phyloP scores from a whole-genome alignment of 2,797 vertebrate genomes.

The Uromys caudimaculatus region DNA sequence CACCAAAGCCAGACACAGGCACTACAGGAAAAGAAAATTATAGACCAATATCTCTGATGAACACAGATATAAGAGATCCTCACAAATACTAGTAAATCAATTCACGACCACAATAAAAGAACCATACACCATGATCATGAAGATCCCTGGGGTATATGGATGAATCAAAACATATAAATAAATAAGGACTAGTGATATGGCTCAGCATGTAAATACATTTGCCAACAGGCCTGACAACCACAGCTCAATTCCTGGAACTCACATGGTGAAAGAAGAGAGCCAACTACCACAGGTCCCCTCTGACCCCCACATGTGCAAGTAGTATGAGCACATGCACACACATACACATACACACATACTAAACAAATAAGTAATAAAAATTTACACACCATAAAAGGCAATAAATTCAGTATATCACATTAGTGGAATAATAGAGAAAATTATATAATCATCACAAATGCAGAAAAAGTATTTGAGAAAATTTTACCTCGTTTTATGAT shows the following conservation, averaged over 20 bases:
- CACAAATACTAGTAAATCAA: not conserved
- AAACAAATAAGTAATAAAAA: not conserved
- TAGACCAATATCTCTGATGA: not conserved
- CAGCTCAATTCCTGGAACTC: not conserved
- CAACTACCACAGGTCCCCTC: not conserved
- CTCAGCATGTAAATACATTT: not conserved
- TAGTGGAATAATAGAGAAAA: not conserved
- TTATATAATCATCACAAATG: not conserved
- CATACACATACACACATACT: not conserved
- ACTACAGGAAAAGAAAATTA: not conserved
- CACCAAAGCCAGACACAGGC: not conserved
- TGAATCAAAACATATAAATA: not conserved
- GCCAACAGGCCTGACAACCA: not conserved
- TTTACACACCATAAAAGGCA: not conserved
- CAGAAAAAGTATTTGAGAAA: not conserved
- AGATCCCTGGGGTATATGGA: not conserved
- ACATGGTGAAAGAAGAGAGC: not conserved
- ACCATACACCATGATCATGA: not conserved
- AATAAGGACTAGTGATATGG: not conserved
- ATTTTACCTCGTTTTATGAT: not conserved
- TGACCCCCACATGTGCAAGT: not conserved
- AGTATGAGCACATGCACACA: not conserved
- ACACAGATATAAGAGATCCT: not conserved
- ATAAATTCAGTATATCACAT: not conserved
- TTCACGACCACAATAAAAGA: not conserved